A percentile compares a stretch with the other conserved stretches of the same genome.
phyloP scores from a whole-genome alignment of 1,140 invertebrate species.

The Dreissena rostriformis region DNA sequence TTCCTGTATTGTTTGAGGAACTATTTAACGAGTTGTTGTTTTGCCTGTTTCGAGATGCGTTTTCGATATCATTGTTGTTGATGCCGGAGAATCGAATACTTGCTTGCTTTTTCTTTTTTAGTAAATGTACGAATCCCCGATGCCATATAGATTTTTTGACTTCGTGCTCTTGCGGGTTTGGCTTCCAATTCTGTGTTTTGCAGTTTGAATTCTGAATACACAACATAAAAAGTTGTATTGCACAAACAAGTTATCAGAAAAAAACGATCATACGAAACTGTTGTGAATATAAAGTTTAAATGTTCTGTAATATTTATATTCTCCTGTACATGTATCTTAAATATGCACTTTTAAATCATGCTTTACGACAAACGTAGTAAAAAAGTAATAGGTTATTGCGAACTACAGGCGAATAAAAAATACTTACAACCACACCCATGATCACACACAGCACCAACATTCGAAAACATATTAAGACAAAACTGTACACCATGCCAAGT shows the following conservation, averaged over 20 bases:
- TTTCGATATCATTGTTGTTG: conserved; percentile 54
- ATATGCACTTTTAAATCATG: conserved; percentile 26
- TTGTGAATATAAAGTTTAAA: too few species aligned
- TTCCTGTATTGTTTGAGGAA: conserved; percentile 16
- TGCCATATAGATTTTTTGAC: conserved; percentile 43
- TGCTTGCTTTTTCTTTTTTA: conserved; percentile 53
- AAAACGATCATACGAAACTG: too few species aligned
- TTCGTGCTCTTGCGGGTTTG: conserved; percentile 33
- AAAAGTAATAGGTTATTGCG: neutral
- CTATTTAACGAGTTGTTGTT: conserved; percentile 40
- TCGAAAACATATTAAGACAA: too few species aligned
- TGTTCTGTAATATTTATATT: too few species aligned
- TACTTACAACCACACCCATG: neutral
- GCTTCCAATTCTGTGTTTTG: conserved; percentile 32
- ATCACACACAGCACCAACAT: conserved; percentile 16
- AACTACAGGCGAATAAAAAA: neutral
- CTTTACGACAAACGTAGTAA: neutral
- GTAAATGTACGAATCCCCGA: conserved; percentile 54
- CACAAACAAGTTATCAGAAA: too few species aligned
- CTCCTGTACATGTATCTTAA: neutral
- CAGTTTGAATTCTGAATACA: conserved; percentile 46
- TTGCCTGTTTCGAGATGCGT: conserved; percentile 36
- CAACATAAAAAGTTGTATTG: neutral
- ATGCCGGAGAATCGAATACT: conserved; percentile 16
- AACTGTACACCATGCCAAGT: neutral